Percentiles rank a stretch among this genome's conserved stretches.
These are phyloP conservation scores for Telenomus remus DNA, from an alignment of 1,140 invertebrate genomes.

Conservation along the genomic window DNA sequence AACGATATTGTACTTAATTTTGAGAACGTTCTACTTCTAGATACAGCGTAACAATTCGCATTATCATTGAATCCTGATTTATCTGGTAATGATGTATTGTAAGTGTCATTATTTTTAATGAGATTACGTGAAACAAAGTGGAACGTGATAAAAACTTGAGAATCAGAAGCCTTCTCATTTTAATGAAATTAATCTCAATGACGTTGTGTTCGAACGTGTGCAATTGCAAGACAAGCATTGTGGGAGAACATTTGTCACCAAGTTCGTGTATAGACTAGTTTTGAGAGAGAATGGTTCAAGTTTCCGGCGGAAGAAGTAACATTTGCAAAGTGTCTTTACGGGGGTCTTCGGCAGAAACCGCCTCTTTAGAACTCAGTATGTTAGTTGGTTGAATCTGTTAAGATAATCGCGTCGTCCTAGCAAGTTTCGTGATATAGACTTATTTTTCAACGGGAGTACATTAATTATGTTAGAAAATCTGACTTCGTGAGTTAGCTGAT, in stretches of 20 bases:
- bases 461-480: no score
- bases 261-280: slow-evolving; percentile 18
- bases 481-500: no score
- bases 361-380: neutral
- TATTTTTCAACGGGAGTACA: no score
- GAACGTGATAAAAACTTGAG: slow-evolving; percentile 11
- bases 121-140: slow-evolving; percentile 19
- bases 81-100: slow-evolving; percentile 40
- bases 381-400: no score
- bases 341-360: slow-evolving; percentile 14
- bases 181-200: slow-evolving; percentile 50
- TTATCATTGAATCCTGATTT: slow-evolving; percentile 14
- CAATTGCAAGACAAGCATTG: slow-evolving; percentile 16
- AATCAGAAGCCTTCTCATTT: slow-evolving; percentile 1
- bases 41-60: slow-evolving; percentile 25
- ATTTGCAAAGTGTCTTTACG: slow-evolving; percentile 13
- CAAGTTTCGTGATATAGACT: no score
- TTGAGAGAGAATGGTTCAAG: slow-evolving; percentile 17
- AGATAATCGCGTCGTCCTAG: no score
- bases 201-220: slow-evolving; percentile 27
- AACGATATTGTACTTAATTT: no score
- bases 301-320: slow-evolving; percentile 11
- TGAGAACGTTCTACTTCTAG: neutral
- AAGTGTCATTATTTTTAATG: slow-evolving; percentile 59
- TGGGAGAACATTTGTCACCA: slow-evolving; percentile 29